Evolutionary conservation across 2,888 invertebrate species (phyloP), one percentile per base, ranked within the genome.

Genomic region (Unio pictorum): DNA sequence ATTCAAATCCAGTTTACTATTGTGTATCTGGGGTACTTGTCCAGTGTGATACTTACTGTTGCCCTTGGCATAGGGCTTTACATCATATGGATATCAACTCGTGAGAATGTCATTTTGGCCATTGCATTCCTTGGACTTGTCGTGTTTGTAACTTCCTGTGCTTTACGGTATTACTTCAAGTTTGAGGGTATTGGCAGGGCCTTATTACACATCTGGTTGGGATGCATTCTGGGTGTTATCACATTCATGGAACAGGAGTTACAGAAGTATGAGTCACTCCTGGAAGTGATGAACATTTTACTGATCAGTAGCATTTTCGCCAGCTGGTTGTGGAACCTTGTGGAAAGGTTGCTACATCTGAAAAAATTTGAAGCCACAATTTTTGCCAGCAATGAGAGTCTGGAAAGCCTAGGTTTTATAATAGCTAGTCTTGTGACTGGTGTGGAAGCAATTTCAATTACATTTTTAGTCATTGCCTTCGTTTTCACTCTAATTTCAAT

Each of bases 31-130:
- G 76, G 84, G 23, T 84, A 85, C 69, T 61, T 89, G 34, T 83
- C 88, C 7, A 84, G 83, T 61, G 61, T 85, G 15, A 76, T 88
- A 11, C 76, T 89, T 34, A 66, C 86, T 17, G 84, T 85, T 15
- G 88, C 86, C 0, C 69, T 89, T 15, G 83, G 84, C 15, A 73
- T 89, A 15, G 89, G 88, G 17, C 75, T 88, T 65, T 89, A 88
- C 72, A 82, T 83, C 57, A 81, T 87, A 71, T 89, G 89, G 89
- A 73, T 75, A 61, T 72, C 75, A 64, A 82, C 80, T 18, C 73
- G 72, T 59, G 72, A 83, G 45, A 83, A 87, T 67, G 74, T 79
- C 7, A 77, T 88, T n/a, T 78, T 87, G 18, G 67, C 85, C 18
- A 81, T 89, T 26, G 80, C 86, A 7, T 61, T 86, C 15, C 65